phyloP scores from a whole-genome alignment of 1,140 invertebrate species.

The Myzus persicae region DNA sequence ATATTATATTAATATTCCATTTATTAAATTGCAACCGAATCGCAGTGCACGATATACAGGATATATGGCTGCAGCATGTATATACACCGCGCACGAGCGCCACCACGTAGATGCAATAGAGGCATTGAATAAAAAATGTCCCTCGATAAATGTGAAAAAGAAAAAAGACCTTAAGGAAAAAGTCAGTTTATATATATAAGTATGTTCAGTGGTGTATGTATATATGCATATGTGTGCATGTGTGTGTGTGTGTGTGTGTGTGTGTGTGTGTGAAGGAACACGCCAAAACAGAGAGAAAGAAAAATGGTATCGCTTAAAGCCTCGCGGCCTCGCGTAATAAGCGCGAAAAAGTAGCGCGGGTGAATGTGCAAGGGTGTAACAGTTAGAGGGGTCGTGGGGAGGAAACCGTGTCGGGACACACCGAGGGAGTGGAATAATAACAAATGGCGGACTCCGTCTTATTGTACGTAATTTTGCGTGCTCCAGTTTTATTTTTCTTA shows the following conservation, averaged over 20 bases:
- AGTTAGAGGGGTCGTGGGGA: neutral
- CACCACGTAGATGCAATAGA: neutral
- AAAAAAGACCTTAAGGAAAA: slow-evolving; percentile 35
- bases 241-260: neutral
- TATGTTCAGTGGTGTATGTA: neutral
- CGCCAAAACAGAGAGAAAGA: neutral
- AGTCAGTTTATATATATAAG: slow-evolving; percentile 32
- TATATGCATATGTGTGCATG: neutral
- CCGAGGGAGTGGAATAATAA: neutral
- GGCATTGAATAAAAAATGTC: slow-evolving; percentile 37
- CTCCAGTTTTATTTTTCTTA: slow-evolving; percentile 4
- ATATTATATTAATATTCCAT: slow-evolving; percentile 19
- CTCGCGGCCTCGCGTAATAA: slow-evolving; percentile 25
- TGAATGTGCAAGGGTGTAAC: neutral
- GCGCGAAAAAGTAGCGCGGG: neutral
- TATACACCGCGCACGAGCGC: neutral
- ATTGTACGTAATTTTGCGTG: slow-evolving; percentile 47
- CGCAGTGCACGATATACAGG: neutral
- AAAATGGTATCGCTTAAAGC: slow-evolving; percentile 38
- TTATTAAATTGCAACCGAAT: slow-evolving; percentile 7
- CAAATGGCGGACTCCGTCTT: slow-evolving; percentile 30
- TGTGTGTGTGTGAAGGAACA: neutral
- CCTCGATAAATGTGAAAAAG: slow-evolving; percentile 18
- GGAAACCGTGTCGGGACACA: neutral
- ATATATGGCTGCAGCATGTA: neutral